Evolutionary conservation across 2,797 vertebrate species (phyloP).

Genomic region (Tokudaia tokunoshimensis): DNA sequence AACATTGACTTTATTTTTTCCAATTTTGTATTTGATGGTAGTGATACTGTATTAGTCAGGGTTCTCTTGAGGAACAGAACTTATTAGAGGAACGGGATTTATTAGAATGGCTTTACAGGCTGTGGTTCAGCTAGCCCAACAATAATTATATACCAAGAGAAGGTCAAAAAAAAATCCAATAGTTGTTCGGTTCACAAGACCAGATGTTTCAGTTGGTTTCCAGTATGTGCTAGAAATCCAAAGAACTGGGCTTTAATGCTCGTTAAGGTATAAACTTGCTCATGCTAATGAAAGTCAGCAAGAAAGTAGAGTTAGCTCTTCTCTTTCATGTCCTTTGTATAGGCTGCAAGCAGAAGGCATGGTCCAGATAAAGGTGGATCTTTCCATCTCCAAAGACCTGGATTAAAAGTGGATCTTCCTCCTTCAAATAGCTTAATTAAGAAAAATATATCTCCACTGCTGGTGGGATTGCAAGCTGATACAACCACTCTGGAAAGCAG

Average conservation of each 20-base stretch:
- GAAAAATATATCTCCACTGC: not conserved
- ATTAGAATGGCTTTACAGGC: not conserved
- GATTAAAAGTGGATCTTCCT: not conserved
- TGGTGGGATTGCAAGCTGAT: too few relatives aligned
- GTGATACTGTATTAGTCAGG: not conserved
- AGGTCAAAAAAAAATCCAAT: too few relatives aligned
- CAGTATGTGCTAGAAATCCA: too few relatives aligned
- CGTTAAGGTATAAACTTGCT: not conserved
- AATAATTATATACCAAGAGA: not conserved
- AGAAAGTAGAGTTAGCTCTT: not conserved
- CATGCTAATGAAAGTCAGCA: not conserved
- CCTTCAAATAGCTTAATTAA: not conserved
- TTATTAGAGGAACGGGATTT: not conserved
- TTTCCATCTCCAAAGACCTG: not conserved
- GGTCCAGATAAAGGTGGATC: not conserved
- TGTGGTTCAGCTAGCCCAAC: not conserved
- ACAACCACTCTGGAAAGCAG: too few relatives aligned
- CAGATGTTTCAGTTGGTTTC: not conserved
- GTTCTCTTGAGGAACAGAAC: not conserved
- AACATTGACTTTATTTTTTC: not conserved
- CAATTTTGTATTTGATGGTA: constrained; percentile 44
- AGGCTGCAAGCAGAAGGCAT: not conserved
- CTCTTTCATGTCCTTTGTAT: too few relatives aligned
- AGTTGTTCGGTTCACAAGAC: not conserved
- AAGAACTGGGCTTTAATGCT: not conserved